Evolutionary conservation across 2,113 vertebrate genomes (phyloP).

Genomic region (Paramisgurnus dabryanus): DNA sequence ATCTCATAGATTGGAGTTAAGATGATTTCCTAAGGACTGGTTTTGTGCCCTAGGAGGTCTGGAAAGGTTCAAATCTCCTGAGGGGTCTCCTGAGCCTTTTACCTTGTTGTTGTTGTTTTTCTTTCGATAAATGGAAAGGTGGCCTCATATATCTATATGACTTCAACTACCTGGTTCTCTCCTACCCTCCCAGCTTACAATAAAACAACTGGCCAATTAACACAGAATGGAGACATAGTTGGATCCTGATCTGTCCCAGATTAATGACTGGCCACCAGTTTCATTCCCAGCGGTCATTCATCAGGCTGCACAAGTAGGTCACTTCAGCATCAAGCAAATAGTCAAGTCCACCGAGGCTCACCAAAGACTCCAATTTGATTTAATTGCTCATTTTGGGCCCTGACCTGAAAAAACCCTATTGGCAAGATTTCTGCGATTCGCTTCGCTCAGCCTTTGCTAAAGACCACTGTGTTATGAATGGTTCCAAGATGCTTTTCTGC

Average conservation of each 20-base stretch:
- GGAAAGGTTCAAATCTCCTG: conserved; percentile 34
- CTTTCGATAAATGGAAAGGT: not conserved
- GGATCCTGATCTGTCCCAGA: conserved; percentile 89
- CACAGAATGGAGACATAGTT: conserved; percentile 79
- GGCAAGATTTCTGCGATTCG: conserved; percentile 73
- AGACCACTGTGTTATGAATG: conserved; percentile 10
- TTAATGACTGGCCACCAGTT: conserved; percentile 89
- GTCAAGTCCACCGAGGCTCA: conserved; percentile 74
- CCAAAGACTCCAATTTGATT: conserved; percentile 79
- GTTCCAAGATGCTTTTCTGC: not conserved
- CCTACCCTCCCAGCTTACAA: conserved; percentile 63
- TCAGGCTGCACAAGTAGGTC: conserved; percentile 88
- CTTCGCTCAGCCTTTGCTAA: conserved; percentile 66
- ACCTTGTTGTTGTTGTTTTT: not conserved
- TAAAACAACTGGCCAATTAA: conserved; percentile 93
- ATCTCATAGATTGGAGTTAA: conserved; percentile 20
- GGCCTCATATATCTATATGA: conserved; percentile 37
- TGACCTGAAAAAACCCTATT: conserved; percentile 85
- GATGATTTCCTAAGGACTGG: not conserved
- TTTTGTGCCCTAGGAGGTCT: not conserved
- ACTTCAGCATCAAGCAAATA: conserved; percentile 87
- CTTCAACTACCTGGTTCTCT: conserved; percentile 55
- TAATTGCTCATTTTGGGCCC: conserved; percentile 87
- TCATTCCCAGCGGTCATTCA: conserved; percentile 87
- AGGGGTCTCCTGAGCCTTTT: not conserved